These are phyloP conservation scores for Diadumene lineata DNA, from an alignment of 92 coral and sea anemone species.

Conservation along the genomic window DNA sequence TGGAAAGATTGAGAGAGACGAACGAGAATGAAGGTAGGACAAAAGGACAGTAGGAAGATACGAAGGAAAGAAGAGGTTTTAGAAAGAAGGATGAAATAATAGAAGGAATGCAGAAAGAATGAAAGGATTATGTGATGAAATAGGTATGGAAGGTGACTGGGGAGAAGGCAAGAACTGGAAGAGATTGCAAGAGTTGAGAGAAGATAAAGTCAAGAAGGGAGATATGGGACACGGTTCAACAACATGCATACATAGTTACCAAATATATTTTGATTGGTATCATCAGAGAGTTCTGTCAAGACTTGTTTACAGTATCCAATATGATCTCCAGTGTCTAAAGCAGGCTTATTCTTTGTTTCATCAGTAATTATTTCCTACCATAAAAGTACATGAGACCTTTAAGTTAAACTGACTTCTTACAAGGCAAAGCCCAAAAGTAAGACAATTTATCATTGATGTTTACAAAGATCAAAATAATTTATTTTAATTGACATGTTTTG, in stretches of 20 bases:
- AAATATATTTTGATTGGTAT: background rate
- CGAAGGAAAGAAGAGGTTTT: no score
- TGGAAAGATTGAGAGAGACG: no score
- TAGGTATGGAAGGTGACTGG: no score
- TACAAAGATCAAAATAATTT: no score
- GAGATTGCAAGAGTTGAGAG: background rate
- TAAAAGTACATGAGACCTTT: background rate
- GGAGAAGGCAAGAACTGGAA: no score
- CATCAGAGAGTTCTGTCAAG: background rate
- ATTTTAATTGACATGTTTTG: no score
- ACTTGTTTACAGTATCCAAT: constrained; percentile 1
- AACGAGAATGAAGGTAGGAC: no score
- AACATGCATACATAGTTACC: no score
- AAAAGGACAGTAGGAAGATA: no score
- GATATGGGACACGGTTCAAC: background rate
- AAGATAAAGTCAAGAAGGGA: background rate
- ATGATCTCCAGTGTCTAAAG: background rate
- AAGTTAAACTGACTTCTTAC: background rate
- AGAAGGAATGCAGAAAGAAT: background rate
- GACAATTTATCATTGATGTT: no score
- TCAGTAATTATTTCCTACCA: constrained; percentile 16
- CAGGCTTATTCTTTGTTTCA: constrained; percentile 9
- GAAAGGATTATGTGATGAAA: background rate
- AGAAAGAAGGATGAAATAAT: background rate
- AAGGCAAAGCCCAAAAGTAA: no score